phyloP scores from a whole-genome alignment of 2,797 vertebrate genomes.

The Acanthiza pusilla region DNA sequence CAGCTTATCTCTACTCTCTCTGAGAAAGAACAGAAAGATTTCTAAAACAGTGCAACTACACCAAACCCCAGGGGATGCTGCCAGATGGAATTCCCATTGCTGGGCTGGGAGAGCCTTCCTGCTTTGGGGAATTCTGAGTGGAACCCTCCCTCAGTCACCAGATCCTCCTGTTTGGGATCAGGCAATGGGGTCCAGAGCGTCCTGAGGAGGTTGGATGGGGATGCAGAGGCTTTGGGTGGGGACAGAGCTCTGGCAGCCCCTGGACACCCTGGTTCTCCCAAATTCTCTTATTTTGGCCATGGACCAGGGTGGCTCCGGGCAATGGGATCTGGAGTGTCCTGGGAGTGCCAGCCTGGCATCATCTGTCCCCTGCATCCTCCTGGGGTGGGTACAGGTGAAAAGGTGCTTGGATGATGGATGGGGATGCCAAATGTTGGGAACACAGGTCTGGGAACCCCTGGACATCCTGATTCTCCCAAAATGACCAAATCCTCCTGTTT shows the following conservation, averaged over 20 bases:
- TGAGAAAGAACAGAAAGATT: too few relatives aligned
- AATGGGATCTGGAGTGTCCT: background rate
- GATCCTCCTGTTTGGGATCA: background rate
- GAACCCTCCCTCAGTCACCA: accelerated
- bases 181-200: too few relatives aligned
- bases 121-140: accelerated
- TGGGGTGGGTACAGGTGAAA: accelerated
- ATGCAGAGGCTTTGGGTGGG: background rate
- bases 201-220: too few relatives aligned
- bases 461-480: accelerated
- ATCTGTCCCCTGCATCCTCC: background rate
- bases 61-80: accelerated
- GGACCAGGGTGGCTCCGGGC: accelerated
- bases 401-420: background rate
- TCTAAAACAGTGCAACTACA: too few relatives aligned
- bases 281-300: background rate
- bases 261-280: accelerated
- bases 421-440: background rate
- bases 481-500: background rate
- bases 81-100: accelerated
- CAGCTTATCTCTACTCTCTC: too few relatives aligned
- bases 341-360: background rate
- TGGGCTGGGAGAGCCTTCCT: background rate
- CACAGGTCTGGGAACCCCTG: background rate
- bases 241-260: background rate